A percentile compares a stretch with the other conserved stretches of the same genome.
Evolutionary conservation across 2,888 invertebrate species (phyloP).

Genomic region (Cryptocephalus moraei): DNA sequence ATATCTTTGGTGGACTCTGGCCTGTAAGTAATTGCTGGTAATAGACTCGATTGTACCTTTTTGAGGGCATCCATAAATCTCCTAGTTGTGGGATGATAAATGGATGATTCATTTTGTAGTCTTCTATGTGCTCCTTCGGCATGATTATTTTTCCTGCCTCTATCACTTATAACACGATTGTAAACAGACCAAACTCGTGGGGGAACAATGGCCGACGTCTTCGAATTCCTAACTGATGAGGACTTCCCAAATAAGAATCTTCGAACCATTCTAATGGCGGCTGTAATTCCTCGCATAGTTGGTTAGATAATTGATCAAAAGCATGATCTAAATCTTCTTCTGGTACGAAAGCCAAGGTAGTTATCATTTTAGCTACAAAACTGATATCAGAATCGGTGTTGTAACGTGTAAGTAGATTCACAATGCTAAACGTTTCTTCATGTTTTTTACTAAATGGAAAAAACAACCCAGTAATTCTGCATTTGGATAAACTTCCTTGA

Average conservation of each 20-base stretch:
- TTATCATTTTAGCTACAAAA: constrained; percentile 6
- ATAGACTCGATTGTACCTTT: neutral
- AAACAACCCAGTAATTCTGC: constrained; percentile 3
- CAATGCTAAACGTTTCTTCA: constrained; percentile 4
- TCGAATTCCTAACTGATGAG: neutral
- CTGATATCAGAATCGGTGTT: constrained; percentile 5
- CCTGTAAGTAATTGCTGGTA: neutral
- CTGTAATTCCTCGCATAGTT: constrained; percentile 3
- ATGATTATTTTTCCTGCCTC: constrained; percentile 3
- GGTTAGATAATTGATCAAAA: constrained; percentile 3
- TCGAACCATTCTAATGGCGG: neutral
- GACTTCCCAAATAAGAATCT: neutral
- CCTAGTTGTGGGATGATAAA: constrained; percentile 4
- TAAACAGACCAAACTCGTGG: constrained; percentile 3
- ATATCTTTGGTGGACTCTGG: neutral
- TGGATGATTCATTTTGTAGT: neutral
- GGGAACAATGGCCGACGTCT: constrained; percentile 6
- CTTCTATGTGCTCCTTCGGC: constrained; percentile 4
- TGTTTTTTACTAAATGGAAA: constrained; percentile 7
- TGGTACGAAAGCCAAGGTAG: constrained; percentile 4
- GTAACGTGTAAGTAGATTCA: constrained; percentile 3
- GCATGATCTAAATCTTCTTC: constrained; percentile 5
- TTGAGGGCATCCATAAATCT: constrained; percentile 2
- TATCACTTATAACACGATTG: neutral
- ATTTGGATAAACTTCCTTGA: constrained; percentile 3